Conservation (phyloP, 92 coral and sea anemone species). For the Anthopleura xanthogrammica region DNA sequence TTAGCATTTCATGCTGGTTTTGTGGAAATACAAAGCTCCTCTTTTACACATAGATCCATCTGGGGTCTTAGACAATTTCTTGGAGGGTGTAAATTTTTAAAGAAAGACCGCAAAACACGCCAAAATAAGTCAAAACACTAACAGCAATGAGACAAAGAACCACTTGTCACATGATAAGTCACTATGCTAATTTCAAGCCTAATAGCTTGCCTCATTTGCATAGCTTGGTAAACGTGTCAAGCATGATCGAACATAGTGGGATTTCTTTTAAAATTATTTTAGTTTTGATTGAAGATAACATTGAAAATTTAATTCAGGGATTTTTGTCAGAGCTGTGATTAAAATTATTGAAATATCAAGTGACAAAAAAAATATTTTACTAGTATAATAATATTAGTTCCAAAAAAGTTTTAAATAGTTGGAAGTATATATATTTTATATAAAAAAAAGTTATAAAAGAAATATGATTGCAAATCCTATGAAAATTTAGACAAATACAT, state of each 20-base stretch:
- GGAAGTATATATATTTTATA: no score
- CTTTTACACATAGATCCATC: background rate
- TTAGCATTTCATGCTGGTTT: slow-evolving; percentile 40
- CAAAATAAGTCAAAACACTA: slow-evolving; percentile 6
- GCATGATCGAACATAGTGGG: slow-evolving; percentile 1
- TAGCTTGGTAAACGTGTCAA: slow-evolving; percentile 21
- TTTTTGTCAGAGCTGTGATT: no score
- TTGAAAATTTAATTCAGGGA: no score
- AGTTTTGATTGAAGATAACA: no score
- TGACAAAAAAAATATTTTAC: no score
- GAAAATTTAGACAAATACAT: no score
- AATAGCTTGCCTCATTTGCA: slow-evolving; percentile 23
- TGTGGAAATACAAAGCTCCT: background rate
- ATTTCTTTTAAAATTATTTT: no score
- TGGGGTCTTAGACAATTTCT: background rate
- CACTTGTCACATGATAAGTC: slow-evolving; percentile 15
- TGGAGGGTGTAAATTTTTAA: background rate
- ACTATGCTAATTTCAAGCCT: slow-evolving; percentile 13
- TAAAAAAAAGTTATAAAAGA: no score
- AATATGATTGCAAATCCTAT: no score
- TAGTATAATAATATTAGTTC: no score
- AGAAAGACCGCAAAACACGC: background rate
- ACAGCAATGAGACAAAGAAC: slow-evolving; percentile 11
- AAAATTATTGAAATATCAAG: no score
- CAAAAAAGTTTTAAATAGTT: no score